These are phyloP conservation scores for Apodemus speciosus DNA, from an alignment of 2,113 vertebrate species.

Conservation along the genomic window DNA sequence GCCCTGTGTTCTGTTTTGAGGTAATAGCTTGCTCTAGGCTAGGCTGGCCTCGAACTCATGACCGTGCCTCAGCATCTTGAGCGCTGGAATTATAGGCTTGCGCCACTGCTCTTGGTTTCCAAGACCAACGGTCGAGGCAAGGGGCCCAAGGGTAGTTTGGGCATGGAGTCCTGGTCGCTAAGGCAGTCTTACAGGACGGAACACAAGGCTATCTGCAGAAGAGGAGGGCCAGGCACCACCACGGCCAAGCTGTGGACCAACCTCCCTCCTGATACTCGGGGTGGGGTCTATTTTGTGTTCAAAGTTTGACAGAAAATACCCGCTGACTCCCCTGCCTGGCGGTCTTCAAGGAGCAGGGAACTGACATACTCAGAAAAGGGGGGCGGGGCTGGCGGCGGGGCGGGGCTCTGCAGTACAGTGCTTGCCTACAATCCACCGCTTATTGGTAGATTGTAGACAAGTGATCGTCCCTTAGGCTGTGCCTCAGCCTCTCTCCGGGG, in stretches of 20 bases:
- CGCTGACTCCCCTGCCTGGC: too few species aligned
- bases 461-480: neutral
- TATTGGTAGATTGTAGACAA: neutral
- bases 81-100: neutral
- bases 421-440: neutral
- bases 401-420: neutral
- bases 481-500: neutral
- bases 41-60: neutral
- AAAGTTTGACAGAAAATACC: neutral
- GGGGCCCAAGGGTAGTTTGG: neutral
- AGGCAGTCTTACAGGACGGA: neutral
- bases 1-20: neutral
- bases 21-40: neutral
- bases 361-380: neutral
- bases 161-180: neutral
- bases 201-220: neutral
- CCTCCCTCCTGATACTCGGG: neutral
- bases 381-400: rapidly evolving
- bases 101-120: neutral
- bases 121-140: neutral
- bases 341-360: neutral
- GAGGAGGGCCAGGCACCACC: neutral
- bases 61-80: neutral
- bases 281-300: neutral
- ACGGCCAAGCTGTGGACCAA: neutral